These are phyloP conservation scores for Acanthisitta chloris DNA, from an alignment of 2,113 vertebrate genomes.

Conservation along the genomic window DNA sequence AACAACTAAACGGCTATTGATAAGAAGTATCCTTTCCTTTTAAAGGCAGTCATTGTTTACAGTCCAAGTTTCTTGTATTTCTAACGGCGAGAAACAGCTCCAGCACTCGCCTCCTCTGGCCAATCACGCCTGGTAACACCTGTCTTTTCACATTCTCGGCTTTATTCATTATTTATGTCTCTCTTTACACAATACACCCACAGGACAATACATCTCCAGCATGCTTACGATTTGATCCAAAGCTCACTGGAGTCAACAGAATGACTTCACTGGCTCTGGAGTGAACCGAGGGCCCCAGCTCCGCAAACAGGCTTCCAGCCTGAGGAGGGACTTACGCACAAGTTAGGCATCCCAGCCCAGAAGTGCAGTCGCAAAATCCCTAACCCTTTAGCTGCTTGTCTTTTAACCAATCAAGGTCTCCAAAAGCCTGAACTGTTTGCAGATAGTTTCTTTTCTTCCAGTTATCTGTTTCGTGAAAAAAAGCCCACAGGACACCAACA, in stretches of 20 bases:
- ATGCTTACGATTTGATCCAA: conserved; percentile 9
- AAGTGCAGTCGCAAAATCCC: conserved; percentile 2
- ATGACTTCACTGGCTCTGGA: conserved; percentile 58
- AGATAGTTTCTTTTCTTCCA: fast-evolving
- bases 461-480: background rate
- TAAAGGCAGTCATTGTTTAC: background rate
- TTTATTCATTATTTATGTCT: conserved; percentile 33
- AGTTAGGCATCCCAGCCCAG: conserved; percentile 57
- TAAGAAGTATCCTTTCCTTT: background rate
- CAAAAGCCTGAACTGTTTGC: background rate
- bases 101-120: background rate
- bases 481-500: background rate
- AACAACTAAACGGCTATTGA: background rate
- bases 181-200: conserved; percentile 16
- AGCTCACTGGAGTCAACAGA: conserved; percentile 41
- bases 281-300: background rate
- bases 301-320: background rate
- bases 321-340: conserved; percentile 43
- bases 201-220: conserved; percentile 38
- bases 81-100: background rate
- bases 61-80: background rate
- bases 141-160: background rate
- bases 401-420: background rate
- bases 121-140: conserved; percentile 28
- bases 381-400: conserved; percentile 39